Percentiles rank a stretch among this genome's conserved stretches.
These are phyloP conservation scores for Pseudorhiza aurosa DNA, from an alignment of 30 jellyfish, hydroid and myxozoan species.

Conservation along the genomic window DNA sequence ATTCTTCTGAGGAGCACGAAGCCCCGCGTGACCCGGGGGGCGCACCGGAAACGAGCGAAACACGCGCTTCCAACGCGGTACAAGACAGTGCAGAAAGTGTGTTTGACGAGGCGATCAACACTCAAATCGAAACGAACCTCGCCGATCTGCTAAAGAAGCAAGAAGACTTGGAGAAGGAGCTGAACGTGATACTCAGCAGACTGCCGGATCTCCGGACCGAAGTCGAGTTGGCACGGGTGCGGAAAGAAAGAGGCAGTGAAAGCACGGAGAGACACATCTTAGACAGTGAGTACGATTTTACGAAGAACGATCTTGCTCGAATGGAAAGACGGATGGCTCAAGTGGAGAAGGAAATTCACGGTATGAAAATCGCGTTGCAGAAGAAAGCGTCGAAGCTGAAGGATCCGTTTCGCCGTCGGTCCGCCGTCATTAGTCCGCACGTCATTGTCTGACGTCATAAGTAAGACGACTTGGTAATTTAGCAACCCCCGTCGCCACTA, in stretches of 20 bases:
- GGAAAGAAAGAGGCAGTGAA: constrained; percentile 15
- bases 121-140: constrained; percentile 31
- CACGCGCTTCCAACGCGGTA: not conserved
- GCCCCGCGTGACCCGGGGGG: not conserved
- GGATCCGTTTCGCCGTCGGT: constrained; percentile 42
- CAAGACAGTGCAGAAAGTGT: constrained; percentile 20
- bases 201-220: constrained; percentile 50
- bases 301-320: constrained; percentile 53
- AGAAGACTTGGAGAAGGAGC: constrained; percentile 78
- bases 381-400: constrained; percentile 17
- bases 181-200: constrained; percentile 41
- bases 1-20: not conserved
- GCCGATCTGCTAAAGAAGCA: constrained; percentile 56
- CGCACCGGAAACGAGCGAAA: not conserved
- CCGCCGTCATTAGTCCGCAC: constrained; percentile 60
- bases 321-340: constrained; percentile 58
- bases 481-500: too few species aligned
- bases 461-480: too few species aligned
- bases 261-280: not conserved
- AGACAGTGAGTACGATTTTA: constrained; percentile 57
- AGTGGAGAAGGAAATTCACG: constrained; percentile 65
- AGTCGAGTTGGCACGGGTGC: constrained; percentile 39
- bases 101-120: constrained; percentile 22
- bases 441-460: constrained; percentile 46
- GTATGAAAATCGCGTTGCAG: constrained; percentile 3